phyloP scores from a whole-genome alignment of 53 echinoderm and acorn worm species.

The Stichopus horrens region DNA sequence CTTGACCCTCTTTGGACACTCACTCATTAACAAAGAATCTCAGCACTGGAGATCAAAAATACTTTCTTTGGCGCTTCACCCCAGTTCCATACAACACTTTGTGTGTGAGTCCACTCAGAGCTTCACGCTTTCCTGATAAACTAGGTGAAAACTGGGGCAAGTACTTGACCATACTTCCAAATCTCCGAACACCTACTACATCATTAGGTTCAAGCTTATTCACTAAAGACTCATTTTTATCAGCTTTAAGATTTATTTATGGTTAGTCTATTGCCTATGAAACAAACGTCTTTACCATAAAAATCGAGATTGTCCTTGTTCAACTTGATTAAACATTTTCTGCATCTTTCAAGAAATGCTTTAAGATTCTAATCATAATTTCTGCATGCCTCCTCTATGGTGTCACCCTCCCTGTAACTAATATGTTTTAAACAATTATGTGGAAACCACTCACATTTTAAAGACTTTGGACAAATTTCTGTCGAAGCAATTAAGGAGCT shows the following conservation, averaged over 20 bases:
- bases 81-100: constrained; percentile 63
- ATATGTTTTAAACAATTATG: constrained; percentile 65
- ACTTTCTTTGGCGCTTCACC: constrained; percentile 51
- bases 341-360: constrained; percentile 52
- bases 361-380: constrained; percentile 57
- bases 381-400: constrained; percentile 39
- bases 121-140: constrained; percentile 62
- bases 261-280: constrained; percentile 49
- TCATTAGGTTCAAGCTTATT: constrained; percentile 44
- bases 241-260: constrained; percentile 15
- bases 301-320: constrained; percentile 58
- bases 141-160: constrained; percentile 64
- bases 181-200: constrained; percentile 61
- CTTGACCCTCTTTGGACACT: constrained; percentile 57
- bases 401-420: constrained; percentile 57
- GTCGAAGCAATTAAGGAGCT: too few species aligned
- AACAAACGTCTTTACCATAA: constrained; percentile 52
- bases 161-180: constrained; percentile 64
- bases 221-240: constrained; percentile 17
- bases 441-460: constrained; percentile 57
- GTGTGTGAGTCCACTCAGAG: constrained; percentile 61
- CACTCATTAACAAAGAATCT: constrained; percentile 59
- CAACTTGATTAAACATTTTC: constrained; percentile 53
- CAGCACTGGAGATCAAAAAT: constrained; percentile 60
- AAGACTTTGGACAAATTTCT: too few species aligned